A percentile compares a stretch with the other conserved stretches of the same genome.
Conservation (phyloP, 2,113 vertebrate species). For the Bufo bufo region DNA sequence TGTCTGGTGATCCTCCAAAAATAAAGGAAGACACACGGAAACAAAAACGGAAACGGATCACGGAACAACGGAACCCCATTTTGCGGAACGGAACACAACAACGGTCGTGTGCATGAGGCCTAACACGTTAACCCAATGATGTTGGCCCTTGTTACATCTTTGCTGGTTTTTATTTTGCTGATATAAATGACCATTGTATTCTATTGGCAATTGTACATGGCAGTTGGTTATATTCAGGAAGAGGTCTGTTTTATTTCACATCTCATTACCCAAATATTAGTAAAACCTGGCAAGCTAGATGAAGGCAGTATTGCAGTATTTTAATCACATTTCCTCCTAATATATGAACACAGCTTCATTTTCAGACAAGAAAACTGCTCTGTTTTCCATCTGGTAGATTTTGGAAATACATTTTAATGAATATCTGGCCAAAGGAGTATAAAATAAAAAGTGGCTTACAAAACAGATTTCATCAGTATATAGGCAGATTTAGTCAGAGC, state of each 20-base stretch:
- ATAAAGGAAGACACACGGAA: no score
- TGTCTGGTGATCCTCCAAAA: no score
- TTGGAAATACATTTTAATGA: not conserved
- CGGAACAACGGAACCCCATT: no score
- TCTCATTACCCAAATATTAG: not conserved
- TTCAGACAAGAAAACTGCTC: not conserved
- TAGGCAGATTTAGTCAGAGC: not conserved
- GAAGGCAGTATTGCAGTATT: not conserved
- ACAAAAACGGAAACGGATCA: no score
- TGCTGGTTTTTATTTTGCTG: not conserved
- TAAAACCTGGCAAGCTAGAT: not conserved
- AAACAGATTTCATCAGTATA: not conserved
- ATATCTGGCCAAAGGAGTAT: not conserved
- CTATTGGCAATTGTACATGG: not conserved
- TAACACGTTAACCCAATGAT: not conserved
- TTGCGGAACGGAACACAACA: no score
- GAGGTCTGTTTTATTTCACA: not conserved
- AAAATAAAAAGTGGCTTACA: not conserved
- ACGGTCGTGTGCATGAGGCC: no score
- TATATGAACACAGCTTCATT: not conserved
- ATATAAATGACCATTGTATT: not conserved
- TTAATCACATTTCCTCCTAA: slow-evolving; percentile 4
- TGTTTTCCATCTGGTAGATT: slow-evolving; percentile 23
- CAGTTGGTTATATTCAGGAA: not conserved
- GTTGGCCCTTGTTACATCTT: no score